Evolutionary conservation across 2,888 invertebrate genomes (phyloP).

Genomic region (Stratiomys singularior): DNA sequence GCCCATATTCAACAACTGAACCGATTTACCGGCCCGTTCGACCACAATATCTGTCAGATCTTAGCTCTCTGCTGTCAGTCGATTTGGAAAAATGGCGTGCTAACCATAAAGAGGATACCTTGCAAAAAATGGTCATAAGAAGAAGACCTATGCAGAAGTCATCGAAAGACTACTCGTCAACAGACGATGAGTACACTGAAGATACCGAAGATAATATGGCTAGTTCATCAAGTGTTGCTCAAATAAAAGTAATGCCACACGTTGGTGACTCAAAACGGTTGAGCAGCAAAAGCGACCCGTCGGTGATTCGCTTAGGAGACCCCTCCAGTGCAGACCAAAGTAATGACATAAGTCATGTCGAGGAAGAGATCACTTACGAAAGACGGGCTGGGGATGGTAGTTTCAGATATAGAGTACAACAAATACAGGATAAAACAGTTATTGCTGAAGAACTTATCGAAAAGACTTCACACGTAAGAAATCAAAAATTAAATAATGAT

Average conservation of each 20-base stretch:
- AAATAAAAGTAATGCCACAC: neutral
- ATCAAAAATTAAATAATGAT: neutral
- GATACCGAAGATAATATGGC: neutral
- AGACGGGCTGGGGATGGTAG: neutral
- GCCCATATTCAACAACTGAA: conserved; percentile 19
- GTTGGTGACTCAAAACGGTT: neutral
- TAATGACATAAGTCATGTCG: neutral
- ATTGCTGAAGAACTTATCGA: neutral
- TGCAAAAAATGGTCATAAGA: conserved; percentile 35
- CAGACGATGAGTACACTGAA: neutral
- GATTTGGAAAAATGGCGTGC: conserved; percentile 55
- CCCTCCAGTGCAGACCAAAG: too few species aligned
- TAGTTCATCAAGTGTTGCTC: neutral
- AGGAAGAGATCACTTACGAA: conserved; percentile 25
- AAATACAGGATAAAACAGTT: neutral
- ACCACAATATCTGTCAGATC: conserved; percentile 54
- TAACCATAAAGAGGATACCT: neutral
- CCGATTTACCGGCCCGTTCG: conserved; percentile 49
- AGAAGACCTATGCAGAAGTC: conserved; percentile 9
- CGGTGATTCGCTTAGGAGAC: neutral
- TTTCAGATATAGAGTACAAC: conserved; percentile 2
- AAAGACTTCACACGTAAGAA: neutral
- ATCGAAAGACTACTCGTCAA: too few species aligned
- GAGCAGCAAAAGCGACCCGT: neutral
- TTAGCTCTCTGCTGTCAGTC: conserved; percentile 57